Evolutionary conservation across 2,797 vertebrate species (phyloP).

Genomic region (Peromyscus melanophrys): DNA sequence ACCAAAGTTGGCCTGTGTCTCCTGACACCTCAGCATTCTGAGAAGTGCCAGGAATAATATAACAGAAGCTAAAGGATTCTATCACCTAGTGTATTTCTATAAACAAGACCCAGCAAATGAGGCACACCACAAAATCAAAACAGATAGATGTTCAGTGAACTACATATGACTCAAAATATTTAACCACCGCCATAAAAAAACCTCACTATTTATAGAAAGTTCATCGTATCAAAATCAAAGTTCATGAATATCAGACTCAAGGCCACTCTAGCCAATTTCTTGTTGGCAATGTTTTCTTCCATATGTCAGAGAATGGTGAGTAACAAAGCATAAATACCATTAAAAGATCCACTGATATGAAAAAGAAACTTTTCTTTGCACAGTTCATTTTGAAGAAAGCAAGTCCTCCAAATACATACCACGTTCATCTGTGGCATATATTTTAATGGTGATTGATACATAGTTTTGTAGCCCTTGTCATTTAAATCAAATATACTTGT

Average conservation of each 20-base stretch:
- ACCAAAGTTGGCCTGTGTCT: background rate
- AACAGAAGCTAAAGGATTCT: background rate
- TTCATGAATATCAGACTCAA: background rate
- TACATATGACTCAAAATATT: background rate
- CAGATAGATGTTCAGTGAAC: background rate
- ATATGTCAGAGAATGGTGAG: background rate
- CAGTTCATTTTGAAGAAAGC: background rate
- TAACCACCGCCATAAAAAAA: background rate
- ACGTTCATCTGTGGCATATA: rapidly evolving
- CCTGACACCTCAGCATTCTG: background rate
- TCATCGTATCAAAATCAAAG: background rate
- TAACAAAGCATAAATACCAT: background rate
- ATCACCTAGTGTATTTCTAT: background rate
- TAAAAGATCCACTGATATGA: background rate
- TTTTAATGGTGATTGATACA: background rate
- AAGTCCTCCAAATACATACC: background rate
- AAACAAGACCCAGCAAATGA: background rate
- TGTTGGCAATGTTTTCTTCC: background rate
- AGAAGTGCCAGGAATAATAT: too few relatives aligned
- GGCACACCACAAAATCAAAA: background rate
- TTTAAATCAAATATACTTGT: background rate
- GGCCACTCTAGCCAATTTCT: background rate
- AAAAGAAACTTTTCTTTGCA: background rate
- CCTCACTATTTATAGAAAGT: background rate
- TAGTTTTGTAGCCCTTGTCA: background rate